Evolutionary conservation across 1,140 invertebrate species (phyloP).

Genomic region (Ips nitidus): DNA sequence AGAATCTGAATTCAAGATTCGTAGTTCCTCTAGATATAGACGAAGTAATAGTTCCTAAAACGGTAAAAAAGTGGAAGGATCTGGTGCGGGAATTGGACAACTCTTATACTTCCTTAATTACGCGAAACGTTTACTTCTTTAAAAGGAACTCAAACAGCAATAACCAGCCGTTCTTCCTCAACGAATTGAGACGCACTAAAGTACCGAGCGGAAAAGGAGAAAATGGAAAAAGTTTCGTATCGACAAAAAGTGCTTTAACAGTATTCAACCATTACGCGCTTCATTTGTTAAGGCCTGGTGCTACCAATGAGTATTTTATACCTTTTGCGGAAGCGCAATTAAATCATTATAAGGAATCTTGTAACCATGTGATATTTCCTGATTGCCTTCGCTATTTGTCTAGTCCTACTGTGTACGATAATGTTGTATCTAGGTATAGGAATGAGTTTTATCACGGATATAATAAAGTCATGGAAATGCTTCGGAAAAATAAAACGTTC

Average conservation of each 20-base stretch:
- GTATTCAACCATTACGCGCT: conserved; percentile 77
- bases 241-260: conserved; percentile 63
- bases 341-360: conserved; percentile 60
- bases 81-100: conserved; percentile 53
- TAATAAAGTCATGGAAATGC: neutral
- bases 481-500: too few relatives aligned
- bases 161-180: conserved; percentile 43
- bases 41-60: conserved; percentile 68
- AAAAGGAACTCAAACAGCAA: conserved; percentile 47
- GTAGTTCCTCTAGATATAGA: conserved; percentile 71
- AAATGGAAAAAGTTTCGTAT: conserved; percentile 72
- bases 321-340: conserved; percentile 58
- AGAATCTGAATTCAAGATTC: conserved; percentile 63
- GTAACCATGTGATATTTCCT: conserved; percentile 42
- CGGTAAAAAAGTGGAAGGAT: conserved; percentile 58
- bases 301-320: conserved; percentile 55
- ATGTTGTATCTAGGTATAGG: conserved; percentile 41
- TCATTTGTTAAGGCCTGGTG: conserved; percentile 59
- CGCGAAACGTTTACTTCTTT: conserved; percentile 64
- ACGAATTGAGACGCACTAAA: conserved; percentile 41
- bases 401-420: conserved; percentile 43
- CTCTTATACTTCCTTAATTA: conserved; percentile 63
- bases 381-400: conserved; percentile 43
- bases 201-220: conserved; percentile 61
- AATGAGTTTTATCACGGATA: conserved; percentile 36